Evolutionary conservation across 1,140 invertebrate genomes (phyloP).

Genomic region (Drosophila virilis): DNA sequence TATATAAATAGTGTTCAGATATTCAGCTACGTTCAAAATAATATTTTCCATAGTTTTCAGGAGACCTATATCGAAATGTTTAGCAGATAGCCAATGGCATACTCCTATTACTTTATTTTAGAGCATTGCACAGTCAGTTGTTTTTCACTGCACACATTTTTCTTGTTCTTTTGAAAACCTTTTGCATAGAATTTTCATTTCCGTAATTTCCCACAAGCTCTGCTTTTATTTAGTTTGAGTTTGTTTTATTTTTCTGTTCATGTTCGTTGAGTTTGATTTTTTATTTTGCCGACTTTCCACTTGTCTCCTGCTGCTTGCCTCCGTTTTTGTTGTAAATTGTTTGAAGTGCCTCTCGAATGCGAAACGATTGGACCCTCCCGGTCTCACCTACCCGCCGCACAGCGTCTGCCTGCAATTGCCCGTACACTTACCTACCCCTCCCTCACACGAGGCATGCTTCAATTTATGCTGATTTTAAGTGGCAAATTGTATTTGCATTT

Average conservation of each 20-base stretch:
- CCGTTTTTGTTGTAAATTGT: constrained; percentile 65
- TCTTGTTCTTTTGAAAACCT: constrained; percentile 17
- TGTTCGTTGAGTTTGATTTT: constrained; percentile 46
- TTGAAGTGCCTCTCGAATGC: constrained; percentile 61
- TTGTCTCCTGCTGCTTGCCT: constrained; percentile 4
- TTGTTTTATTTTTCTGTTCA: constrained; percentile 27
- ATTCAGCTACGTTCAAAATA: no score
- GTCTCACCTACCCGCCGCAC: background rate
- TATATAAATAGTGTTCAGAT: no score
- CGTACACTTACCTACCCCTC: constrained; percentile 12
- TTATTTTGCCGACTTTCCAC: constrained; percentile 21
- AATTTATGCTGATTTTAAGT: constrained; percentile 78
- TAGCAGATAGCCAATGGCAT: no score
- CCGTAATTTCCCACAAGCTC: constrained; percentile 19
- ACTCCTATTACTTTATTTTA: background rate
- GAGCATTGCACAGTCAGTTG: background rate
- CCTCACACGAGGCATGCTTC: constrained; percentile 25
- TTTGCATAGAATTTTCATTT: constrained; percentile 19
- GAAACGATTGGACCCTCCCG: constrained; percentile 32
- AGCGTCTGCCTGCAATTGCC: background rate
- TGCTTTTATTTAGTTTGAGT: constrained; percentile 51
- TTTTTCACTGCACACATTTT: background rate
- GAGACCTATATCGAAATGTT: background rate
- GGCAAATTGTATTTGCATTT: constrained; percentile 82
- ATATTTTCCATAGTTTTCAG: no score